Percentiles rank a stretch among this genome's conserved stretches.
phyloP scores from a whole-genome alignment of 2,113 vertebrate genomes.

The Gadus chalcogrammus region DNA sequence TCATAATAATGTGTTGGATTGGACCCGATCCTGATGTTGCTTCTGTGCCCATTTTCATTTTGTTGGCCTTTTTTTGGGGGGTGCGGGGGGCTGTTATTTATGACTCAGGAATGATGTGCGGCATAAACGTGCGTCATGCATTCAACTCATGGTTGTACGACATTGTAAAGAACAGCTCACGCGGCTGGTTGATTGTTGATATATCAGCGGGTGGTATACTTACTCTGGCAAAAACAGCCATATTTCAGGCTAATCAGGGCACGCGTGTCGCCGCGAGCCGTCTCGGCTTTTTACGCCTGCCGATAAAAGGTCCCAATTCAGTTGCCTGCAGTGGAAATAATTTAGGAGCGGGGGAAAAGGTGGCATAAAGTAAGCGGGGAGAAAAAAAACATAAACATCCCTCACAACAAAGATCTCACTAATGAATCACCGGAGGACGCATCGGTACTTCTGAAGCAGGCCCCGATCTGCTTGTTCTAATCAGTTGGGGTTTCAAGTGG shows the following conservation, averaged over 20 bases:
- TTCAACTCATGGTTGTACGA: background rate
- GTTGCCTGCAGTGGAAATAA: background rate
- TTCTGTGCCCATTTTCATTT: background rate
- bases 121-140: background rate
- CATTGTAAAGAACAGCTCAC: background rate
- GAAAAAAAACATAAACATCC: too few species aligned
- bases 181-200: background rate
- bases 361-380: background rate
- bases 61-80: background rate
- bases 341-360: background rate
- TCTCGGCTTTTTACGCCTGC: background rate
- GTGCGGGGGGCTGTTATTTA: background rate
- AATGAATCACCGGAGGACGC: too few species aligned
- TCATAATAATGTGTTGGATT: too few species aligned
- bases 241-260: background rate
- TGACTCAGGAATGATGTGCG: background rate
- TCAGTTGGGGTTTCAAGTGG: too few species aligned
- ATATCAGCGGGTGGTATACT: background rate
- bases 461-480: too few species aligned
- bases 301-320: background rate
- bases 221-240: background rate
- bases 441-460: too few species aligned
- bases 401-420: too few species aligned
- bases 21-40: background rate
- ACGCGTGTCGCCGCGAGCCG: background rate